These are phyloP conservation scores for Argyrosomus japonicus DNA, from an alignment of 2,113 vertebrate species.

Conservation along the genomic window DNA sequence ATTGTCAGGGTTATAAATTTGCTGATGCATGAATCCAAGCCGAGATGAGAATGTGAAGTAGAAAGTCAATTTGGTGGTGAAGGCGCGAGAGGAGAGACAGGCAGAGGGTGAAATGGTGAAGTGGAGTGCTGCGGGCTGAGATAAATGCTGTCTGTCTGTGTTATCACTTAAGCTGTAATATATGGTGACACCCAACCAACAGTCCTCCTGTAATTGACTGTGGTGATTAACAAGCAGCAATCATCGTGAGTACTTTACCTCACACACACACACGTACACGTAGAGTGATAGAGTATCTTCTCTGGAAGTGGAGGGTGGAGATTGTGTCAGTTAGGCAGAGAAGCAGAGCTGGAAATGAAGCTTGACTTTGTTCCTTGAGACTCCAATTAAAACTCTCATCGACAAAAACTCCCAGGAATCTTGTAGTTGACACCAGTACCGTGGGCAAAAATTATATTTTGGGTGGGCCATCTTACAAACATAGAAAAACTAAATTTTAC, in stretches of 20 bases:
- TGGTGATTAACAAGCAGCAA: conserved; percentile 23
- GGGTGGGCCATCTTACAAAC: no score
- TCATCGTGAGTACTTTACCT: background rate
- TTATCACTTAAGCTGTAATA: conserved; percentile 21
- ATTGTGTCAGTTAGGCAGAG: background rate
- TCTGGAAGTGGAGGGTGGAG: background rate
- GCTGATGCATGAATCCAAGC: conserved; percentile 12
- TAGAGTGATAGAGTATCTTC: background rate
- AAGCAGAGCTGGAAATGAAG: background rate
- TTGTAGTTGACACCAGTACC: no score
- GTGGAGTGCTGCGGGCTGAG: background rate
- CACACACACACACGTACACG: background rate
- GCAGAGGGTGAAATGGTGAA: background rate
- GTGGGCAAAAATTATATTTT: no score
- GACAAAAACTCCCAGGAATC: no score
- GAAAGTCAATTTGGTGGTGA: conserved; percentile 5
- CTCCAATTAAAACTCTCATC: no score
- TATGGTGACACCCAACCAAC: conserved; percentile 9
- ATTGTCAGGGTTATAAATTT: background rate
- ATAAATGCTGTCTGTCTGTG: conserved; percentile 17
- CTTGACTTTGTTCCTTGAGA: background rate
- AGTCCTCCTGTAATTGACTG: conserved; percentile 23
- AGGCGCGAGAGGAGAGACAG: background rate
- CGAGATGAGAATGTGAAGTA: background rate
- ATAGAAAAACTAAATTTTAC: no score